phyloP scores from a whole-genome alignment of 2,797 vertebrate genomes.

The Smutsia gigantea region DNA sequence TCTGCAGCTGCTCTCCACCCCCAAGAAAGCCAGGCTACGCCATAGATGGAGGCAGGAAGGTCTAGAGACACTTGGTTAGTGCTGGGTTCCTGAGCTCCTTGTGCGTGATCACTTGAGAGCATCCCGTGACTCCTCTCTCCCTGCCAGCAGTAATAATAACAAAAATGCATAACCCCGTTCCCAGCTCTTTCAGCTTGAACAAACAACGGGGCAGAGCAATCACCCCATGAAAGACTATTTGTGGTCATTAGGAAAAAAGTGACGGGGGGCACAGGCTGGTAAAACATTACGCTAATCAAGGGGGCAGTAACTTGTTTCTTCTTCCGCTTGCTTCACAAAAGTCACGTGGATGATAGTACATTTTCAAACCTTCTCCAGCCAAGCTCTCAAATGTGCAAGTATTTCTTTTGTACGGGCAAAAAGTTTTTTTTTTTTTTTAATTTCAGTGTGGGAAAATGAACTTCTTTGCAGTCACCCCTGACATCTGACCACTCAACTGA shows the following conservation, averaged over 20 bases:
- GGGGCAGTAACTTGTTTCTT: slow-evolving; percentile 30
- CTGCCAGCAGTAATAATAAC: neutral
- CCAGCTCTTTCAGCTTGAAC: neutral
- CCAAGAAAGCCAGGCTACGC: neutral
- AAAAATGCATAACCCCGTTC: neutral
- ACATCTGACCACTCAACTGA: slow-evolving; percentile 79
- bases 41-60: neutral
- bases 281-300: slow-evolving; percentile 28
- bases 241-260: neutral
- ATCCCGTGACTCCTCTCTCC: neutral
- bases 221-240: neutral
- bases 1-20: fast-evolving
- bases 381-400: slow-evolving; percentile 5
- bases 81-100: neutral
- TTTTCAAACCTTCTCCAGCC: slow-evolving; percentile 7
- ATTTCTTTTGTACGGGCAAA: slow-evolving; percentile 44
- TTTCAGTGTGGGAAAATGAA: slow-evolving; percentile 84
- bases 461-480: slow-evolving; percentile 77
- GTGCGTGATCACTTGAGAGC: neutral
- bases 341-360: slow-evolving; percentile 17
- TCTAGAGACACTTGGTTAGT: neutral
- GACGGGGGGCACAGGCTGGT: no score
- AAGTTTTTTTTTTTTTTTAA: neutral
- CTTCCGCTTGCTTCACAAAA: neutral
- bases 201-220: neutral